These are phyloP conservation scores for Ispidina picta DNA, from an alignment of 2,797 vertebrate genomes.

Conservation along the genomic window DNA sequence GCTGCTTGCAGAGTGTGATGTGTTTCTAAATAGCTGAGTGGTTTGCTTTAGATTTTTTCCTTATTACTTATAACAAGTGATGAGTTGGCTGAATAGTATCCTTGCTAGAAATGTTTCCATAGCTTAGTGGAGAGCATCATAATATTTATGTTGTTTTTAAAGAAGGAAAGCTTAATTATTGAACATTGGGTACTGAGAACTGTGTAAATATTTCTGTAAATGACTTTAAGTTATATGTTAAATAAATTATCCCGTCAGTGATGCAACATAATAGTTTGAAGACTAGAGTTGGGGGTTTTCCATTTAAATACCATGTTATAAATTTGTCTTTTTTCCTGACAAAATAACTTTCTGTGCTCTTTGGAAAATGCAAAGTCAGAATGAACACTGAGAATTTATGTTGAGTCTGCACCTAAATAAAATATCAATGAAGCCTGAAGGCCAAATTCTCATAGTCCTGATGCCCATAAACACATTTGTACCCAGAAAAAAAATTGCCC, in stretches of 20 bases:
- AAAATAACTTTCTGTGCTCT: neutral
- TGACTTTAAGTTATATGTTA: neutral
- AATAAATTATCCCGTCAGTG: neutral
- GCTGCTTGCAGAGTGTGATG: neutral
- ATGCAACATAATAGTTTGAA: neutral
- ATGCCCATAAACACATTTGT: neutral
- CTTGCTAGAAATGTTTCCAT: neutral
- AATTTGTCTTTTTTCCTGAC: neutral
- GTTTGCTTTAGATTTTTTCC: neutral
- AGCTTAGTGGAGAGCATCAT: neutral
- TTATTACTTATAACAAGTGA: neutral
- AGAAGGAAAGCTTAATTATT: neutral
- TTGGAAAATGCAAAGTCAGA: constrained; percentile 5
- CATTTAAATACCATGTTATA: constrained; percentile 5
- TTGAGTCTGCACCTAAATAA: neutral
- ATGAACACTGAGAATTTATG: neutral
- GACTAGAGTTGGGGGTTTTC: neutral
- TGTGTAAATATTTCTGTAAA: neutral
- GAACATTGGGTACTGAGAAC: neutral
- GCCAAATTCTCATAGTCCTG: neutral
- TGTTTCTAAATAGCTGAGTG: neutral
- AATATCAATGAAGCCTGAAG: constrained; percentile 9
- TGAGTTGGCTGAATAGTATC: neutral
- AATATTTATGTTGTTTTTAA: constrained; percentile 15
- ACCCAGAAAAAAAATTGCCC: neutral